Base-by-base conservation (phyloP, 2,113 vertebrate genomes). In the Rhineura floridana region DNA sequence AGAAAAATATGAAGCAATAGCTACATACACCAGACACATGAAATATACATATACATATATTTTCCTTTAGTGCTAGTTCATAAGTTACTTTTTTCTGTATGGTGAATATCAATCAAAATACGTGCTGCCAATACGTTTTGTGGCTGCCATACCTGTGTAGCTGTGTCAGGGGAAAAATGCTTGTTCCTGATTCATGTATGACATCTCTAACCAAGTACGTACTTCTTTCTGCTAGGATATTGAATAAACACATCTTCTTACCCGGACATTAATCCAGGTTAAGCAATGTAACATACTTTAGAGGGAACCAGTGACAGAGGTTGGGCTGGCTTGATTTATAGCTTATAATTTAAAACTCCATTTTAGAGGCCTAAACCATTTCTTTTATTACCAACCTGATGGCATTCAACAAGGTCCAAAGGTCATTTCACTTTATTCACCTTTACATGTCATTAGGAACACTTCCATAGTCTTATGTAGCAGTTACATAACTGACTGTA, bases 381-480 rank as follows among this genome's bases (percentile, higher is more conserved):
- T 48, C 89, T 87, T 33, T 6, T 90, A 88, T 86, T 75, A 87
- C 10, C 42, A 87, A 50, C n/a, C 52, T 21, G 77, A 77, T 67
- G 86, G 75, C 87, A 33, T 65, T 13, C 72, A 86, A 8, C 3
- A 70, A 78, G 79, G 89, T 55, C 85, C 33, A 83, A 17, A 72
- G 15, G 6, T 23, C 12, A 17, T 30, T 28, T 76, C 6, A 36
- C 33, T 65, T 77, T 50, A 62, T 36, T 46, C 42, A 36, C 39
- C 10, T 59, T 50, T 76, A 1, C 36, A 62, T 46, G 59, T 88
- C 73, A 69, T 69, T 84, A 89, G 85, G 91, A 87, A 88, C 59
- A 88, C 63, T 81, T 76, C 50, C n/a, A 55, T 67, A 21, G 23
- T 6, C 55, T 81, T 91, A 15, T 48, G n/a, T 87, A 81, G 78